Evolutionary conservation across 2,113 vertebrate genomes (phyloP).

Genomic region (Cinclus mexicanus): DNA sequence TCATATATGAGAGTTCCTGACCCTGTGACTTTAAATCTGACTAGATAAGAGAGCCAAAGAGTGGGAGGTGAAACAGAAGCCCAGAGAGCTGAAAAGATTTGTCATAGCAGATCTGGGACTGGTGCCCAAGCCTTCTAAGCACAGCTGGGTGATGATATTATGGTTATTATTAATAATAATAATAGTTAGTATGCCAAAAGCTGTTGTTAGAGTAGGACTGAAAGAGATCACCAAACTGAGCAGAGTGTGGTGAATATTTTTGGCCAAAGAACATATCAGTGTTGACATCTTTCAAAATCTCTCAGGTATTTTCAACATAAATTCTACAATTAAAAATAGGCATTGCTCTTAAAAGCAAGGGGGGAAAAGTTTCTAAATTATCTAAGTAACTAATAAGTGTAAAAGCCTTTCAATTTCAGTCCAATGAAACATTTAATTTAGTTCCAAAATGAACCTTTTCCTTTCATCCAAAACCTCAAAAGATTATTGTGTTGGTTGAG

Average conservation of each 20-base stretch:
- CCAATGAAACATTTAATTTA: background rate
- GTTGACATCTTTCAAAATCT: background rate
- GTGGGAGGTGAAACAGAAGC: constrained; percentile 65
- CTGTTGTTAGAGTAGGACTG: background rate
- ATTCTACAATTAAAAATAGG: background rate
- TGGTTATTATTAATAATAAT: constrained; percentile 47
- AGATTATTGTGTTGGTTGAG: background rate
- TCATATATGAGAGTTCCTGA: background rate
- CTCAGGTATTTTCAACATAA: constrained; percentile 2
- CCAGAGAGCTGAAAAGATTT: constrained; percentile 53
- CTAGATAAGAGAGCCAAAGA: constrained; percentile 63
- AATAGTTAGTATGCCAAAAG: constrained; percentile 25
- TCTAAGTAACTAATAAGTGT: background rate
- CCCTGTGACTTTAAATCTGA: constrained; percentile 53
- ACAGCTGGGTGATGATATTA: constrained; percentile 62
- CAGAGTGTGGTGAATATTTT: background rate
- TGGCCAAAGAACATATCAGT: background rate
- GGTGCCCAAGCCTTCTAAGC: constrained; percentile 53
- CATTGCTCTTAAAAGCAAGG: background rate
- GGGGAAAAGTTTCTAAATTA: background rate
- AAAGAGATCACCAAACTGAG: constrained; percentile 21
- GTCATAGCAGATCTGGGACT: constrained; percentile 59
- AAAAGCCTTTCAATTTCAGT: background rate
- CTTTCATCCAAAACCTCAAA: constrained; percentile 1
- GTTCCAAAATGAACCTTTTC: background rate